Evolutionary conservation across 2,113 vertebrate genomes (phyloP).

Genomic region (Arvicanthis niloticus): DNA sequence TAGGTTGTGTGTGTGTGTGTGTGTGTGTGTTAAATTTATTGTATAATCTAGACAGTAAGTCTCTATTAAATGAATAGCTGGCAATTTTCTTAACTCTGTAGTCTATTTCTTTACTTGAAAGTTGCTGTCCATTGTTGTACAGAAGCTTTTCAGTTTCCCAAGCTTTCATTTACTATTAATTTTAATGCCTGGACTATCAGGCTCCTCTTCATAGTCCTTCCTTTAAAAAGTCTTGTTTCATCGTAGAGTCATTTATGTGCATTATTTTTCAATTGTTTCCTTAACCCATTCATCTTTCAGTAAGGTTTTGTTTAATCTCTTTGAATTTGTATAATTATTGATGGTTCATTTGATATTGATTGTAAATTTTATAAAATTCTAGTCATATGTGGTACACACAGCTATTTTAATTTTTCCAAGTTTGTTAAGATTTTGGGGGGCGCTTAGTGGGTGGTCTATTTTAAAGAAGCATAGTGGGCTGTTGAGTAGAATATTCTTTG

Average conservation of each 20-base stretch:
- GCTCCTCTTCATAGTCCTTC: background rate
- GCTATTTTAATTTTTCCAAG: background rate
- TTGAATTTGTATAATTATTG: background rate
- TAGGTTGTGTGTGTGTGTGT: background rate
- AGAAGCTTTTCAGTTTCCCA: background rate
- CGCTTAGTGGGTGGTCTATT: background rate
- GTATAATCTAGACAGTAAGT: background rate
- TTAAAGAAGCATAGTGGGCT: background rate
- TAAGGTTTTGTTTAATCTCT: background rate
- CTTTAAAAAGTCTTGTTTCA: background rate
- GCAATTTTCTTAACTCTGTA: background rate
- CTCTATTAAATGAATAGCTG: background rate
- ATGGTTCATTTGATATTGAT: background rate
- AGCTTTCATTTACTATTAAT: background rate
- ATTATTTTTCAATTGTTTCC: background rate
- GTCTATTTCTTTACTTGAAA: background rate
- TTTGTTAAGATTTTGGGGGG: background rate
- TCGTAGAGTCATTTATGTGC: background rate
- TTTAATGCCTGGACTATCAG: background rate
- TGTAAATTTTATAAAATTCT: background rate
- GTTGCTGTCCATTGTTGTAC: background rate
- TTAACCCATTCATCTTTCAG: background rate
- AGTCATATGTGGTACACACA: background rate
- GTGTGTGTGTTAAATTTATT: background rate
- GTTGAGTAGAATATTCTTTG: background rate